Percentiles rank a stretch among this genome's conserved stretches.
These are phyloP conservation scores for Amphipoea lucens DNA, from an alignment of 2,888 invertebrate genomes.

Conservation along the genomic window DNA sequence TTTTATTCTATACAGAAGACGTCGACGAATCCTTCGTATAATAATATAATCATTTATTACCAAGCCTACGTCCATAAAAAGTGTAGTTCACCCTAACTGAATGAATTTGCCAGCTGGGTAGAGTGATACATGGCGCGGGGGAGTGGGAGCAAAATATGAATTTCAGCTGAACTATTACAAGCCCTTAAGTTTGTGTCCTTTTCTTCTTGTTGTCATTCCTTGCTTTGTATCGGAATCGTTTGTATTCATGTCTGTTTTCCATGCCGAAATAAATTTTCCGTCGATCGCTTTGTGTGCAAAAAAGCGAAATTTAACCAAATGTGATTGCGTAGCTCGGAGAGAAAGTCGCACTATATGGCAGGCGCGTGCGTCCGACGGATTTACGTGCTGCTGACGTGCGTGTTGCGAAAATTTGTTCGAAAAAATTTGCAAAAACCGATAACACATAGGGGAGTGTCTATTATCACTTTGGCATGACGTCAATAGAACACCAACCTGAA, in stretches of 20 bases:
- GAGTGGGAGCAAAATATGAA: too few species aligned
- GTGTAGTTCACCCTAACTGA: too few species aligned
- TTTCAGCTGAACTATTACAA: too few species aligned
- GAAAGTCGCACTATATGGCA: slow-evolving; percentile 80
- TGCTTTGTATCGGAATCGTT: slow-evolving; percentile 26
- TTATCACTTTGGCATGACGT: slow-evolving; percentile 59
- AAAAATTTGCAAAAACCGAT: slow-evolving; percentile 69
- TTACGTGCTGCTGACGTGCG: slow-evolving; percentile 78
- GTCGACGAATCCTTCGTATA: too few species aligned
- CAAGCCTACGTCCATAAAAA: too few species aligned
- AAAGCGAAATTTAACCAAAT: slow-evolving; percentile 82
- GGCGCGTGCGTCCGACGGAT: slow-evolving; percentile 76
- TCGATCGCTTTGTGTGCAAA: slow-evolving; percentile 73
- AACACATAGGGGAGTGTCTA: slow-evolving; percentile 70
- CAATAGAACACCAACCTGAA: slow-evolving; percentile 51
- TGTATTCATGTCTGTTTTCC: slow-evolving; percentile 51
- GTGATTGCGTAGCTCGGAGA: slow-evolving; percentile 78
- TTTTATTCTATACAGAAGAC: too few species aligned
- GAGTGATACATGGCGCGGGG: too few species aligned
- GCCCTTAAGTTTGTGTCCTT: slow-evolving; percentile 10
- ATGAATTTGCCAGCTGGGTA: too few species aligned
- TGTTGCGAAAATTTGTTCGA: slow-evolving; percentile 77
- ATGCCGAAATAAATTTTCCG: slow-evolving; percentile 55
- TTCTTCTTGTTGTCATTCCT: slow-evolving; percentile 45
- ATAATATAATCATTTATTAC: too few species aligned